Conservation (phyloP, 1,140 invertebrate genomes). For the Drosophila navojoa region DNA sequence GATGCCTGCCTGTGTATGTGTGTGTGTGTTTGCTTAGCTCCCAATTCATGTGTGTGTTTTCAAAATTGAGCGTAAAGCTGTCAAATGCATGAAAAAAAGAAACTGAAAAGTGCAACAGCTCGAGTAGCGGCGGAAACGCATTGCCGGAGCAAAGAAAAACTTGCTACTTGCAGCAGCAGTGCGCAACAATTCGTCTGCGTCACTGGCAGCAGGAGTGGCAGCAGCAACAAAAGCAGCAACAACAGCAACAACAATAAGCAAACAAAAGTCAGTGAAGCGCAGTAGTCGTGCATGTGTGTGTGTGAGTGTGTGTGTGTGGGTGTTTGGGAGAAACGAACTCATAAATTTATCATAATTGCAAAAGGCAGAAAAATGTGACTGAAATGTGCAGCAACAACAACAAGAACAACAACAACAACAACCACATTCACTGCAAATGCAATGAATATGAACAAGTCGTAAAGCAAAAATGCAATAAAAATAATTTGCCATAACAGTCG, state of each 20-base stretch:
- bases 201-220: constrained; percentile 59
- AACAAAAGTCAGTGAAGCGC: constrained; percentile 43
- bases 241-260: constrained; percentile 30
- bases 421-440: constrained; percentile 21
- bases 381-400: constrained; percentile 48
- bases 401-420: constrained; percentile 33
- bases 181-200: constrained; percentile 67
- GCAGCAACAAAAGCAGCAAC: constrained; percentile 14
- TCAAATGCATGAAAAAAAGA: constrained; percentile 36
- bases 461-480: constrained; percentile 67
- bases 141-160: constrained; percentile 5
- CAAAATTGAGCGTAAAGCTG: constrained; percentile 44
- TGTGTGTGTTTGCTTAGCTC: constrained; percentile 5
- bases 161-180: constrained; percentile 40
- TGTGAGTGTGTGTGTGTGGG: constrained; percentile 18
- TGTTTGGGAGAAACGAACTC: constrained; percentile 78
- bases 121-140: constrained; percentile 7
- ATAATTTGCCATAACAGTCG: constrained; percentile 57
- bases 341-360: constrained; percentile 81
- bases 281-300: constrained; percentile 25
- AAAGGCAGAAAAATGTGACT: constrained; percentile 69
- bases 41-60: constrained; percentile 36
- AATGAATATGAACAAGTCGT: constrained; percentile 53
- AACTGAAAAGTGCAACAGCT: background rate
- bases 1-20: too few relatives aligned